A percentile compares a stretch with the other conserved stretches of the same genome.
Evolutionary conservation across 1,140 invertebrate genomes (phyloP).

Genomic region (Brachionus sp.): DNA sequence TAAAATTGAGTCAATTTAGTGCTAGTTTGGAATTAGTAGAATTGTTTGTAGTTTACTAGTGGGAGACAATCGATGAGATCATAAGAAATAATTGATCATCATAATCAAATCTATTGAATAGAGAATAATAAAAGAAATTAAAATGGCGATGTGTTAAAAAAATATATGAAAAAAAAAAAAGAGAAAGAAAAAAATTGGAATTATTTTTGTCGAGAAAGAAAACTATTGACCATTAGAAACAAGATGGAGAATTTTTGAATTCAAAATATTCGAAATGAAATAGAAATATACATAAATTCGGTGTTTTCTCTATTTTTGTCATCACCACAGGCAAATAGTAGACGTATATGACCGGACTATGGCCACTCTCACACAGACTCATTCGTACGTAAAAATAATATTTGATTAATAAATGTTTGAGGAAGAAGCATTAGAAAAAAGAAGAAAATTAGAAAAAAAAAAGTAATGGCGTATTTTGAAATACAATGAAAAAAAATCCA

Average conservation of each 20-base stretch:
- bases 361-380: background rate
- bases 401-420: conserved; percentile 26
- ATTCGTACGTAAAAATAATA: conserved; percentile 5
- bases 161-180: background rate
- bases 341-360: background rate
- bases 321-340: conserved; percentile 13
- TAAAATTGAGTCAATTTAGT: background rate
- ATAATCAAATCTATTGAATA: background rate
- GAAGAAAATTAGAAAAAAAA: conserved; percentile 8
- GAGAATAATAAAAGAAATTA: background rate
- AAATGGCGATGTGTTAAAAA: background rate
- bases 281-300: conserved; percentile 17
- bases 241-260: conserved; percentile 36
- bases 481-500: background rate
- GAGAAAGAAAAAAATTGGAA: background rate
- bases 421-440: conserved; percentile 22
- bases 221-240: conserved; percentile 29
- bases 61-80: background rate
- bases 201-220: background rate
- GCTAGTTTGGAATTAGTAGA: background rate
- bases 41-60: background rate
- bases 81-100: conserved; percentile 8
- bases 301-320: conserved; percentile 24
- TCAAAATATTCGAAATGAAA: conserved; percentile 30
- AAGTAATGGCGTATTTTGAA: conserved; percentile 20